Base-by-base conservation (phyloP, 2,113 vertebrate genomes). In the Vimba vimba region DNA sequence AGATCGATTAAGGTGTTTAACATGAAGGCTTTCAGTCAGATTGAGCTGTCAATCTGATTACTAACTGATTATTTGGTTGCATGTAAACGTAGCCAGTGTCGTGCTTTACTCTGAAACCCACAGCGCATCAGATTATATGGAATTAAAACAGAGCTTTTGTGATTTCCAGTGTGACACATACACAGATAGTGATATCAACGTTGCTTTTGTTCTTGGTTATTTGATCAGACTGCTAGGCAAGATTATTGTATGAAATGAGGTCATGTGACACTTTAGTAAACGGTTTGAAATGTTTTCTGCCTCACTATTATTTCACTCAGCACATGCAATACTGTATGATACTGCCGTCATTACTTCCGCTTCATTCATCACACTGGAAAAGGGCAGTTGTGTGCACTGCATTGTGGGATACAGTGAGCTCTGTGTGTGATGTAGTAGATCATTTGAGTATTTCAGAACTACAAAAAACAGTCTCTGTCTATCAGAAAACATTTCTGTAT, bases 401-500 rank as follows among this genome's bases (percentile, higher is more conserved):
- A 12, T 43, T 71, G 36, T 71, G 68, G 36, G 21, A 71, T 43
- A 43, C 68, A 23, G 68, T 23, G 33, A 71, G 68, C 33, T 39
- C 33, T 2, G 17, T 23, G 66, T 33, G 30, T 21, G 66, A 69
- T 21, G 17, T 33, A 36, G 66, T 68, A 68, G 30, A 68, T 68
- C 30, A 68, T 69, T 36, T 69, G 66, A 21, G 66, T 21, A 1
- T 23, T 69, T 69, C 66, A 69, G 8, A 83, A 0, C 66, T 8
- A 27, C 50, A 45, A 64, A 64, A 79, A 8, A 43, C 64, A 23
- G 33, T 19, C 33, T 33, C 47, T 39, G 36, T 85, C 75, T 39
- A 19, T 71, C 76, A 52, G 15, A 55, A n/a, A 43, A 86, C 90
- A 89, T 92, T 83, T 84, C 79, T 86, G 15, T 68, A 9, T 92